Evolutionary conservation across 2,113 vertebrate genomes (phyloP).

Genomic region (Dolichallabes microphthalmus): DNA sequence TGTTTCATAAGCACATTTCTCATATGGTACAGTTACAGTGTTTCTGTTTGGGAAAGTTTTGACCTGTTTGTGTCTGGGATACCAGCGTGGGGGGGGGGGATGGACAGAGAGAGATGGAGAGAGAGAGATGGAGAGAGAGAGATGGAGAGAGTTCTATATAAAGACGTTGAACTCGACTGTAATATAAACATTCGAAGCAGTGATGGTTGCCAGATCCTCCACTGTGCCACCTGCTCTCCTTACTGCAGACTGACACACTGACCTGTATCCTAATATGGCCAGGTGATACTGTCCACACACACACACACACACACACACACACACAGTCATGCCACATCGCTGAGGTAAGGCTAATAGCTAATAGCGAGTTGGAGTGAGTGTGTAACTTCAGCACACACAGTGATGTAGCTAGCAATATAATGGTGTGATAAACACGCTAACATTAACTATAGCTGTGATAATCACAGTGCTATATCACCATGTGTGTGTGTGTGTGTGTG

Average conservation of each 20-base stretch:
- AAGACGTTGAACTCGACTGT: neutral
- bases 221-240: neutral
- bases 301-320: neutral
- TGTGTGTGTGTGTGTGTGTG: constrained; percentile 23
- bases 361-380: neutral
- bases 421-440: neutral
- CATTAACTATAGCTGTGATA: neutral
- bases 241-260: neutral
- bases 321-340: neutral
- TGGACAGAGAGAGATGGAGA: neutral
- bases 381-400: neutral
- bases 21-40: neutral
- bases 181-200: neutral
- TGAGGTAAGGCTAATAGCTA: neutral
- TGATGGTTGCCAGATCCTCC: constrained; percentile 42
- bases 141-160: neutral
- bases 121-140: too few relatives aligned
- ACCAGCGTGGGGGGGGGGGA: too few relatives aligned
- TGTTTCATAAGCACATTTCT: neutral
- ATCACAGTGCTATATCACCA: too few relatives aligned
- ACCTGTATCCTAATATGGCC: constrained; percentile 21
- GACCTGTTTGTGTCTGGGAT: neutral
- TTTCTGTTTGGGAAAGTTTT: neutral
- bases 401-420: neutral
- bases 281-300: neutral